Base-by-base conservation (phyloP, 2,888 invertebrate genomes). In the Stictocephala bisonia region DNA sequence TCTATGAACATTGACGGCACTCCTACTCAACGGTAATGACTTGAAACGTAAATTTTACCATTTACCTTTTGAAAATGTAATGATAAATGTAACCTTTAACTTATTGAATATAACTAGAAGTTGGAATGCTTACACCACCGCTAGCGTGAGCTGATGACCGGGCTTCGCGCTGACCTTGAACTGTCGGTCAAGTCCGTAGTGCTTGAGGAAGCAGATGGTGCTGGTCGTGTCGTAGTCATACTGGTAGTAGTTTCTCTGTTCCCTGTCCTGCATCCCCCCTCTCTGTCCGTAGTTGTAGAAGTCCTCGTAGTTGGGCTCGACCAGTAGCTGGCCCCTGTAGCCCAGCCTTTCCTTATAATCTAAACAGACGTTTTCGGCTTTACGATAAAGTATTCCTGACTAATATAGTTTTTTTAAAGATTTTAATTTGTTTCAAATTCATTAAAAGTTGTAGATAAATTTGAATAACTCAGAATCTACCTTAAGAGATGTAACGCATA, bases 151-250 rank as follows among this genome's bases (percentile, higher is more conserved):
- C 70, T 90, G 89, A 81, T 89, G 89, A 71, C 90, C 90, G 0
- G 89, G 89, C 78, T 86, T 85, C 26, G 88, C 86, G 77, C 87
- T 88, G n/a, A 90, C 84, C 83, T 89, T 90, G 79, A 87, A 90
- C 79, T 87, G 86, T 2, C 88, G 85, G 48, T 90, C 89, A 79
- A 90, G 82, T 73, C 86, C 87, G 79, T 86, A 88, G 77, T 86
- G 85, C 81, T 88, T 88, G 78, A 90, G 81, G 78, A 90, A 88
- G 71, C 86, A 88, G 79, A 90, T 82, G 27, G 89, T 89, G 71
- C 90, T 90, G 73, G 88, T 88, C 11, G 88, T 87, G 83, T 90
- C 89, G 84, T 88, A 88, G 83, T 88, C 88, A 80, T 90, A 90
- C 75, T 88, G 86, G 69, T 88, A 85, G 35, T 86, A 80, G 20